phyloP scores from a whole-genome alignment of 2,888 invertebrate species.

The Sinodicranocentrus sp. region DNA sequence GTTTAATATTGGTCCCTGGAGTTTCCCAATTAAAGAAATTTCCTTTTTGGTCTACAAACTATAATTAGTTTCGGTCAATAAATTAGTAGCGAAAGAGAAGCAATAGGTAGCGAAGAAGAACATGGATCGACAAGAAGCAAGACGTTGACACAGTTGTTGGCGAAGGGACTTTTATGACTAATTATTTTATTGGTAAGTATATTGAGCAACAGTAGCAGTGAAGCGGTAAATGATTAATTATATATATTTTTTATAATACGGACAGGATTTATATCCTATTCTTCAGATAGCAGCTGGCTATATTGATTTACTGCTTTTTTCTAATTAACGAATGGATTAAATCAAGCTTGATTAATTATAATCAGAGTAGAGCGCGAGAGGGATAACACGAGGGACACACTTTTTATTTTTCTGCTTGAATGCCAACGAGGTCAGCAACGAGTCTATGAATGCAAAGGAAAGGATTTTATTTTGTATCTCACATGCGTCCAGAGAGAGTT shows the following conservation, averaged over 20 bases:
- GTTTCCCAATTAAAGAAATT: background rate
- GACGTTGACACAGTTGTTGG: background rate
- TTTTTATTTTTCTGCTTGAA: background rate
- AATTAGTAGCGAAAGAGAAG: conserved; percentile 8
- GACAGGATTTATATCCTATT: too few species aligned
- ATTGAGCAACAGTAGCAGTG: conserved; percentile 18
- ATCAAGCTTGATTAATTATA: too few species aligned
- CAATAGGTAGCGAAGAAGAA: conserved; percentile 7
- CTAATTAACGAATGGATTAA: too few species aligned
- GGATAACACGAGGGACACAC: background rate
- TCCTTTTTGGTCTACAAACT: conserved; percentile 8
- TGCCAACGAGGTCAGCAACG: background rate
- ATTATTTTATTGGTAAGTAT: too few species aligned
- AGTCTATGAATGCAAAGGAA: too few species aligned
- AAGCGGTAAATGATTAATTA: background rate
- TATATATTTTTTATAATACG: background rate
- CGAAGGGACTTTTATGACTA: too few species aligned
- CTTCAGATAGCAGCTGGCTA: too few species aligned
- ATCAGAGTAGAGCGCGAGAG: too few species aligned
- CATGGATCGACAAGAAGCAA: conserved; percentile 38
- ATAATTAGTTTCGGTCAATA: background rate
- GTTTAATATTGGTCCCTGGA: background rate
- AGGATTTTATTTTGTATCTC: too few species aligned
- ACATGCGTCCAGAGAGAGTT: too few species aligned
- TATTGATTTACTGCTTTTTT: too few species aligned